These are phyloP conservation scores for Tetramorium parvispinum DNA, from an alignment of 1,140 invertebrate genomes.

Conservation along the genomic window DNA sequence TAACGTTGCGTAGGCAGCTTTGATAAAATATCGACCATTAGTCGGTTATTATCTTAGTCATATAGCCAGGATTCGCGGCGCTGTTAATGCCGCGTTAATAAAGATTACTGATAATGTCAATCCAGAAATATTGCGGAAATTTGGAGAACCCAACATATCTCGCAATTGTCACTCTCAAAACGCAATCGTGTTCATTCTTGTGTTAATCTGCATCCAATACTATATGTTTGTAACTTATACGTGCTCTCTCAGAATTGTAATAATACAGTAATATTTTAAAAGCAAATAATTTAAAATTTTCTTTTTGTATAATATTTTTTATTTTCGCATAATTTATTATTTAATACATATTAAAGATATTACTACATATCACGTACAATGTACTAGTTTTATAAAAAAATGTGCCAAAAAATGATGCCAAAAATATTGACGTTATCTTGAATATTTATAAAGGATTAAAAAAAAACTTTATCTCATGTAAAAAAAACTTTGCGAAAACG, in stretches of 20 bases:
- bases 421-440: constrained; percentile 11
- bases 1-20: constrained; percentile 26
- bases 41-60: constrained; percentile 50
- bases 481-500: neutral
- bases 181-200: neutral
- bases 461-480: neutral
- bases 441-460: constrained; percentile 31
- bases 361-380: neutral
- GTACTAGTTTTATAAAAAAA: neutral
- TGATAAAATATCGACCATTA: constrained; percentile 62
- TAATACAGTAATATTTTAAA: constrained; percentile 5
- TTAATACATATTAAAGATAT: neutral
- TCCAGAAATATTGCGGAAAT: constrained; percentile 44
- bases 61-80: neutral
- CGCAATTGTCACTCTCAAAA: constrained; percentile 8
- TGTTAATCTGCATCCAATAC: neutral
- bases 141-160: neutral
- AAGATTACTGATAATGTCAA: constrained; percentile 56
- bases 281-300: neutral
- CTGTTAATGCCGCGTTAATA: constrained; percentile 44
- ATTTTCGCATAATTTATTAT: neutral
- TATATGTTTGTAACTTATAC: neutral
- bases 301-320: neutral
- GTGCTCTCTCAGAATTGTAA: neutral
- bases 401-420: neutral